These are phyloP conservation scores for Limnodromus scolopaceus DNA, from an alignment of 2,797 vertebrate genomes.

Conservation along the genomic window DNA sequence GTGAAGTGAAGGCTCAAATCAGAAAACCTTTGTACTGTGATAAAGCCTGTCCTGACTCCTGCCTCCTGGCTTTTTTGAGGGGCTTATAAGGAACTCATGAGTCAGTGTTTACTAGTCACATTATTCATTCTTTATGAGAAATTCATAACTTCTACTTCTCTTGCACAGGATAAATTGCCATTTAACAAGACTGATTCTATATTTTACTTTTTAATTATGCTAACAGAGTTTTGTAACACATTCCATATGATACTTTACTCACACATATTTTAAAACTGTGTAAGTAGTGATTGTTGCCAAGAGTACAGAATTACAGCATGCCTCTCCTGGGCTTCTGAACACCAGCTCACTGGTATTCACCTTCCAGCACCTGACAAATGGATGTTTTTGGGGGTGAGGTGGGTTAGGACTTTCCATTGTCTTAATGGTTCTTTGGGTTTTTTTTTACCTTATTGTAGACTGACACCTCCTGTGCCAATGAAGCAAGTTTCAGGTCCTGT, in stretches of 20 bases:
- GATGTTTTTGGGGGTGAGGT: neutral
- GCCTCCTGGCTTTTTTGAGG: neutral
- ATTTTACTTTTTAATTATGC: neutral
- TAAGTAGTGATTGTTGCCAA: neutral
- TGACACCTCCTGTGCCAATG: neutral
- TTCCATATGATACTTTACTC: neutral
- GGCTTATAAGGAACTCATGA: neutral
- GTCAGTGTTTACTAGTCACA: neutral
- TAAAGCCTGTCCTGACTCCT: neutral
- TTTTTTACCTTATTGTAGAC: neutral
- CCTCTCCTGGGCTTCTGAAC: neutral
- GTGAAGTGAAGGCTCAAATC: neutral
- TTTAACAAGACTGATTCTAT: neutral
- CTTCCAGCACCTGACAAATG: neutral
- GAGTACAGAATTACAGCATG: neutral
- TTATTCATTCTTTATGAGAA: neutral
- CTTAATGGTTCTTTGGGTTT: neutral
- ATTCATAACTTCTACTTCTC: neutral
- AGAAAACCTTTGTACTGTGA: neutral
- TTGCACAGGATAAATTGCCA: neutral
- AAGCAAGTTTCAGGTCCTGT: neutral
- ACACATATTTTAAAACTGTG: neutral
- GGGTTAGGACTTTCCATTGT: neutral
- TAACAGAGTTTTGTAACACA: neutral
- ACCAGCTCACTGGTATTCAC: neutral